phyloP scores from a whole-genome alignment of 2,888 invertebrate genomes.

The Lycia hirtaria region DNA sequence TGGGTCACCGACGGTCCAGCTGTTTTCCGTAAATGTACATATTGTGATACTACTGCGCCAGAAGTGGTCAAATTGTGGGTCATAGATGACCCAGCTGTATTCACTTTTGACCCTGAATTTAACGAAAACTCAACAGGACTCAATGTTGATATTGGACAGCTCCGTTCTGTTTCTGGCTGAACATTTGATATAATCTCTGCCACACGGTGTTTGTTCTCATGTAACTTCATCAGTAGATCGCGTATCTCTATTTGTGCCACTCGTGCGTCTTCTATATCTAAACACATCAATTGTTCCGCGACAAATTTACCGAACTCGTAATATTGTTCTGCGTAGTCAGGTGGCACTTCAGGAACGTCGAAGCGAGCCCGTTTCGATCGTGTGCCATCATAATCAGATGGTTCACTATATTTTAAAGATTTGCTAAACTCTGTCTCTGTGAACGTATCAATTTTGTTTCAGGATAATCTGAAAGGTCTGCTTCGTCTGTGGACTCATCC shows the following conservation, averaged over 20 bases:
- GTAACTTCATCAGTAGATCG: background rate
- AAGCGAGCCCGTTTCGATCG: background rate
- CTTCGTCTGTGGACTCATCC: background rate
- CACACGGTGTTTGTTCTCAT: background rate
- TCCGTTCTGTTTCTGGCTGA: background rate
- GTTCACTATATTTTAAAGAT: background rate
- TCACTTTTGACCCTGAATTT: background rate
- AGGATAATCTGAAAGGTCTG: background rate
- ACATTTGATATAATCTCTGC: background rate
- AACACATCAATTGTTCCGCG: background rate
- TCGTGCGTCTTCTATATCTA: background rate
- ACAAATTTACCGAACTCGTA: conserved; percentile 1
- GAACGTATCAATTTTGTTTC: background rate
- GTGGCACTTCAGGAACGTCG: background rate
- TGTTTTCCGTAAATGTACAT: too few species aligned
- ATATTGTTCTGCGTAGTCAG: background rate
- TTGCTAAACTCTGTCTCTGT: background rate
- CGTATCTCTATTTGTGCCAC: background rate
- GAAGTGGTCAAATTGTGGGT: too few species aligned
- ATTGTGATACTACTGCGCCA: too few species aligned
- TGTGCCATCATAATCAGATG: background rate
- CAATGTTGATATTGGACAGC: too few species aligned
- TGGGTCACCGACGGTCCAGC: background rate
- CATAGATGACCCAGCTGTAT: background rate
- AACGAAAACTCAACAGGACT: background rate